phyloP scores from a whole-genome alignment of 2,888 invertebrate species.

The Notodonta ziczac region DNA sequence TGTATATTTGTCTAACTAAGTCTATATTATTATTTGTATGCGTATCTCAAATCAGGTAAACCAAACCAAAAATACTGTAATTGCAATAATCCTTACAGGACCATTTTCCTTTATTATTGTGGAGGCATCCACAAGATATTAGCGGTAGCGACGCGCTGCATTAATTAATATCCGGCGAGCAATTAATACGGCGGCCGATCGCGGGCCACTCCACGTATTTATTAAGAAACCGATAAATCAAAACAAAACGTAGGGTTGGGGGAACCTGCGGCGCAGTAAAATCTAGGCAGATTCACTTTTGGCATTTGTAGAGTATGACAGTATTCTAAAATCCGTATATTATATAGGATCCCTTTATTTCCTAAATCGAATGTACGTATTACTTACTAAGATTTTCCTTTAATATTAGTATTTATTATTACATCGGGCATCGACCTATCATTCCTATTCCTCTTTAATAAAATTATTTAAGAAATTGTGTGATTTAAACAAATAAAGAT shows the following conservation, averaged over 20 bases:
- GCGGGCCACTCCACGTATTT: conserved; percentile 70
- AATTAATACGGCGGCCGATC: conserved; percentile 64
- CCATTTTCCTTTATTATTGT: not conserved
- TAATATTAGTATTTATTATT: no score
- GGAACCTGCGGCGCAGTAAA: not conserved
- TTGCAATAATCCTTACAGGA: not conserved
- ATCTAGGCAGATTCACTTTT: not conserved
- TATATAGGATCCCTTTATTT: no score
- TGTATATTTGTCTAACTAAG: no score
- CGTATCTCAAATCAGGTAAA: no score
- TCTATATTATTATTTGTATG: no score
- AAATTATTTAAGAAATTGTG: not conserved
- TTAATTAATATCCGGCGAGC: conserved; percentile 57
- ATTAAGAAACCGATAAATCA: conserved; percentile 81
- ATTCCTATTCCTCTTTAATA: no score
- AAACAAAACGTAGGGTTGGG: conserved; percentile 55
- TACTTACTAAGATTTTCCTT: no score
- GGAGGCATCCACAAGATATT: conserved; percentile 9
- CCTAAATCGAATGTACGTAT: no score
- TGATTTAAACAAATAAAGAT: not conserved
- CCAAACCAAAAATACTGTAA: not conserved
- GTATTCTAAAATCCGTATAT: no score
- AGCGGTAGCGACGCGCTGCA: conserved; percentile 7
- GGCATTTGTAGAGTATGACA: no score
- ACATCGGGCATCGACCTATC: no score